A percentile compares a stretch with the other conserved stretches of the same genome.
Evolutionary conservation across 1,140 invertebrate genomes (phyloP).

Genomic region (Helicorthomorpha holstii): DNA sequence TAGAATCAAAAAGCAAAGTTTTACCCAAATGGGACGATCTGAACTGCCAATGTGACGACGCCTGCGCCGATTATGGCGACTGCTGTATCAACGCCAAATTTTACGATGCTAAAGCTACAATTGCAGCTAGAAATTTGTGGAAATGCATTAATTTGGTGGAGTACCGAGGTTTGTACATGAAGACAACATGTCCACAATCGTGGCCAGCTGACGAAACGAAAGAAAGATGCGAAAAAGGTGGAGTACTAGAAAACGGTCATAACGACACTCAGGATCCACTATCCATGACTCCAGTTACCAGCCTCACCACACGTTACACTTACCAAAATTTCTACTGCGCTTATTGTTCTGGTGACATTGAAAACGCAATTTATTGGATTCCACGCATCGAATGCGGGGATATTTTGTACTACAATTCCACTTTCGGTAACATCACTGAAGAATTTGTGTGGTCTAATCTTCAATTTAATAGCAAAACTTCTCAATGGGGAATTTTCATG

Average conservation of each 20-base stretch:
- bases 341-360: conserved; percentile 29
- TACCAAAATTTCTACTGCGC: conserved; percentile 39
- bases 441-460: conserved; percentile 13
- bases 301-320: conserved; percentile 25
- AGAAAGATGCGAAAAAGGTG: conserved; percentile 15
- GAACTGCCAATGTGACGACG: conserved; percentile 30
- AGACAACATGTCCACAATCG: conserved; percentile 23
- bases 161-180: conserved; percentile 29
- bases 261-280: conserved; percentile 23
- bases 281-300: conserved; percentile 27
- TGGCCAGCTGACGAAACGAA: conserved; percentile 20
- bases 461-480: conserved; percentile 14
- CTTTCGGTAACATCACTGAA: conserved; percentile 10
- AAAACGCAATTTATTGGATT: conserved; percentile 24
- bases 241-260: neutral
- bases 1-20: neutral
- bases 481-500: conserved; percentile 17
- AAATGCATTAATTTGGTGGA: conserved; percentile 22
- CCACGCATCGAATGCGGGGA: conserved; percentile 25
- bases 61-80: conserved; percentile 31
- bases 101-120: conserved; percentile 20
- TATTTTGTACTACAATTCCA: conserved; percentile 5
- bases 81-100: conserved; percentile 31
- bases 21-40: neutral
- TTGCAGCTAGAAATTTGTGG: conserved; percentile 15